Conservation (phyloP, 2,797 vertebrate genomes). For the Otus scops region DNA sequence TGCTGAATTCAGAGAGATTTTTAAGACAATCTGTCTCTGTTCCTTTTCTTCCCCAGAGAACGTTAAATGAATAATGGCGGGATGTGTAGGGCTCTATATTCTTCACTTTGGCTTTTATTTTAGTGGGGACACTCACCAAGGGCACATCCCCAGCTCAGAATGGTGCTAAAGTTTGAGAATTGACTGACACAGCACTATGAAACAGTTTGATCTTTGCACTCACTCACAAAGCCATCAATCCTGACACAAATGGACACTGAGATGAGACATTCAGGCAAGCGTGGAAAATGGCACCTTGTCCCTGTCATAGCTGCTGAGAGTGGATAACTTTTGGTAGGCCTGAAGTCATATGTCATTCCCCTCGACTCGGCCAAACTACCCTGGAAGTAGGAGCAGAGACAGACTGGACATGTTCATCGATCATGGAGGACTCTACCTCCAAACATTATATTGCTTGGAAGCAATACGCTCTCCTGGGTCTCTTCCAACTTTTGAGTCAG, state of each 20-base stretch:
- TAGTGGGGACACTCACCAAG: neutral
- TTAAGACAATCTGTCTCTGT: neutral
- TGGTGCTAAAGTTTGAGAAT: neutral
- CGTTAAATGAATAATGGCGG: neutral
- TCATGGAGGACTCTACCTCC: neutral
- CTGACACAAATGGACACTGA: conserved; percentile 12
- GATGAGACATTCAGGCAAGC: conserved; percentile 41
- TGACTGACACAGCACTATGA: conserved; percentile 25
- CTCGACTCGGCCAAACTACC: neutral
- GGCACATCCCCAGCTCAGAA: neutral
- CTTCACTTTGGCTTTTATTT: neutral
- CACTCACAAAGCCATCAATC: conserved; percentile 28
- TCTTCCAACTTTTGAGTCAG: neutral
- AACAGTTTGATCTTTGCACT: conserved; percentile 33
- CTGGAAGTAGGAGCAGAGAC: neutral
- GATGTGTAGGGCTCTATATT: neutral
- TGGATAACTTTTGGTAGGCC: neutral
- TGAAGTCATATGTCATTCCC: neutral
- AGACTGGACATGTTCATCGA: neutral
- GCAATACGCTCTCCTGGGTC: neutral
- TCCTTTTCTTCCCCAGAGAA: neutral
- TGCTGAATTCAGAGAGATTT: neutral
- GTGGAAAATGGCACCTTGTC: conserved; percentile 51
- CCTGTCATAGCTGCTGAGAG: neutral
- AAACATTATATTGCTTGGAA: neutral